Percentiles rank a stretch among this genome's conserved stretches.
Evolutionary conservation across 2,113 vertebrate genomes (phyloP).

Genomic region (Aptenodytes patagonicus): DNA sequence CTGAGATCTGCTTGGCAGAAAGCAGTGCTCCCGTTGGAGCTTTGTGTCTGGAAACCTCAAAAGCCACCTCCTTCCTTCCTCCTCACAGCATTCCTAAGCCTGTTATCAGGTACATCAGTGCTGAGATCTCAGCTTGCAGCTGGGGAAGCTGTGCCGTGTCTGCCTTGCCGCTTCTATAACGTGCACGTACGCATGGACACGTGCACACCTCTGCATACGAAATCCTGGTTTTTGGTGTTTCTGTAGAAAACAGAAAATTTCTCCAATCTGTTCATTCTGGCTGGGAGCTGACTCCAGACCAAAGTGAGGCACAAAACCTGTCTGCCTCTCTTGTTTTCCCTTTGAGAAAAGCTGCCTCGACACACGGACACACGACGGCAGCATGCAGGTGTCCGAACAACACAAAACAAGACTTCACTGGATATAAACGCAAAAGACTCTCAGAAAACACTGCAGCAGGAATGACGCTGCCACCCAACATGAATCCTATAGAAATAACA

Average conservation of each 20-base stretch:
- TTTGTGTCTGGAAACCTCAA: background rate
- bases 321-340: accelerated
- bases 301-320: background rate
- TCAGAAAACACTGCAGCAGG: background rate
- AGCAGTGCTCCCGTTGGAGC: background rate
- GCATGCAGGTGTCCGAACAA: too few species aligned
- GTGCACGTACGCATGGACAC: background rate
- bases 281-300: background rate
- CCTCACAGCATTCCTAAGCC: background rate
- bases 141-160: background rate
- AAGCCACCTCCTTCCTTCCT: background rate
- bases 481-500: background rate
- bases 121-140: background rate
- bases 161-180: background rate
- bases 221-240: accelerated
- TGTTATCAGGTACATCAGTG: background rate
- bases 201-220: accelerated
- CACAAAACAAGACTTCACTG: background rate
- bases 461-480: background rate
- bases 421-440: accelerated
- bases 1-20: background rate
- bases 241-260: background rate
- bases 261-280: accelerated
- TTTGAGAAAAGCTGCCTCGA: background rate
- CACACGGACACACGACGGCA: accelerated